Evolutionary conservation across 2,797 vertebrate species (phyloP).

Genomic region (Alosa sapidissima): DNA sequence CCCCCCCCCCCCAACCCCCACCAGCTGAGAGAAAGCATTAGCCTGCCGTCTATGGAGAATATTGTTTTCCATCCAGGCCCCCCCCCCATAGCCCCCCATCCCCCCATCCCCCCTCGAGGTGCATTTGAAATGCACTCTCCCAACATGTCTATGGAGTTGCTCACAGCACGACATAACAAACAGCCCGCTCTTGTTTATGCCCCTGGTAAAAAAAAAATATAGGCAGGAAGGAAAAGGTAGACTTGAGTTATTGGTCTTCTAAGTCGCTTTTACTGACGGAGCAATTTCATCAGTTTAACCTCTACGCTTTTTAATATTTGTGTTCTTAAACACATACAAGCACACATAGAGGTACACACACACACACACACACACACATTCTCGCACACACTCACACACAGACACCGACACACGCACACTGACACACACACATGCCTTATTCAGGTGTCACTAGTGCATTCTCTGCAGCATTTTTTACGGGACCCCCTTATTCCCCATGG

Average conservation of each 20-base stretch:
- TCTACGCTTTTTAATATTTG: not conserved
- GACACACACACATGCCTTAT: not conserved
- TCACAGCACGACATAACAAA: constrained; percentile 61
- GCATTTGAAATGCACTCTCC: constrained; percentile 62
- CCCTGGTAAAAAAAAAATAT: not conserved
- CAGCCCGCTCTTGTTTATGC: not conserved
- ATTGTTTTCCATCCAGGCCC: constrained; percentile 60
- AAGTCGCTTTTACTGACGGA: not conserved
- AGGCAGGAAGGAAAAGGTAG: not conserved
- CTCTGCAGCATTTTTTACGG: not conserved
- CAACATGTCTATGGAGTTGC: constrained; percentile 66
- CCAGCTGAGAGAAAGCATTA: constrained; percentile 62
- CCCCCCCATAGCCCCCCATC: constrained; percentile 30
- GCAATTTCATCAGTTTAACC: not conserved
- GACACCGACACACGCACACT: not conserved
- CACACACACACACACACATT: constrained; percentile 12
- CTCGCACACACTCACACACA: not conserved
- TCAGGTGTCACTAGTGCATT: constrained; percentile 16
- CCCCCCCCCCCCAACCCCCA: constrained; percentile 36
- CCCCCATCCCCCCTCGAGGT: constrained; percentile 56
- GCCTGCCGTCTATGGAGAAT: constrained; percentile 67
- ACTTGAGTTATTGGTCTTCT: not conserved
- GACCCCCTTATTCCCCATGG: not conserved
- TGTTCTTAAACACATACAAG: not conserved
- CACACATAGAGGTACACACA: not conserved